Evolutionary conservation across 2,888 invertebrate genomes (phyloP).

Genomic region (Drosophila aldrichi): DNA sequence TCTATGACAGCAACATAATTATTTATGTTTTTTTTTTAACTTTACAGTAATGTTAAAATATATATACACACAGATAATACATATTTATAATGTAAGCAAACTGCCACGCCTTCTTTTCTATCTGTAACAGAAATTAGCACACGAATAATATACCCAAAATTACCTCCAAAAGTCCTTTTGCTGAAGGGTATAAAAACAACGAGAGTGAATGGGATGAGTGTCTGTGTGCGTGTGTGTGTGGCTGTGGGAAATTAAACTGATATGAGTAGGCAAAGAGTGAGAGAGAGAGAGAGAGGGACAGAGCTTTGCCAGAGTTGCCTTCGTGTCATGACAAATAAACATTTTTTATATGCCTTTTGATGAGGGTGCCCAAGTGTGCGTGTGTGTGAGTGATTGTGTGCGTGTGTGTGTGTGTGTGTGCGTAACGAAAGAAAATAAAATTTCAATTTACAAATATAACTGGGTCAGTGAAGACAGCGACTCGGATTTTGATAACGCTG

Average conservation of each 20-base stretch:
- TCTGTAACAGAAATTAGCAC: too few species aligned
- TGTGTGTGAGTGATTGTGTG: conserved; percentile 11
- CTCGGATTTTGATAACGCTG: conserved; percentile 23
- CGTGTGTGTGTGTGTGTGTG: conserved; percentile 22
- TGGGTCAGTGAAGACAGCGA: conserved; percentile 56
- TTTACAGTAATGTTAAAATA: too few species aligned
- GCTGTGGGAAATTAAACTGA: conserved; percentile 17
- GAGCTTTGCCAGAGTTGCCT: conserved; percentile 60
- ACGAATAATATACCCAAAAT: neutral
- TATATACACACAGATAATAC: too few species aligned
- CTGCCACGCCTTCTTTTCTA: too few species aligned
- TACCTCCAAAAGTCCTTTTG: neutral
- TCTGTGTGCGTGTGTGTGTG: neutral
- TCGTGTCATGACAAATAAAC: conserved; percentile 74
- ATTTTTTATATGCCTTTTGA: conserved; percentile 72
- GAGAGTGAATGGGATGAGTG: conserved; percentile 26
- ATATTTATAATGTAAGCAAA: too few species aligned
- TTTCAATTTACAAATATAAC: conserved; percentile 77
- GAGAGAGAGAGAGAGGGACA: neutral
- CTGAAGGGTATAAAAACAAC: conserved; percentile 10
- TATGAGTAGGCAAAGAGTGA: neutral
- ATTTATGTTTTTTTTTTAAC: too few species aligned
- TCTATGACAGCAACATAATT: too few species aligned
- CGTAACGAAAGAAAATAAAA: conserved; percentile 62
- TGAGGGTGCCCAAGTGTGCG: conserved; percentile 54